Percentiles rank a stretch among this genome's conserved stretches.
Conservation (phyloP, 2,888 invertebrate species). For the Meloe dianella region DNA sequence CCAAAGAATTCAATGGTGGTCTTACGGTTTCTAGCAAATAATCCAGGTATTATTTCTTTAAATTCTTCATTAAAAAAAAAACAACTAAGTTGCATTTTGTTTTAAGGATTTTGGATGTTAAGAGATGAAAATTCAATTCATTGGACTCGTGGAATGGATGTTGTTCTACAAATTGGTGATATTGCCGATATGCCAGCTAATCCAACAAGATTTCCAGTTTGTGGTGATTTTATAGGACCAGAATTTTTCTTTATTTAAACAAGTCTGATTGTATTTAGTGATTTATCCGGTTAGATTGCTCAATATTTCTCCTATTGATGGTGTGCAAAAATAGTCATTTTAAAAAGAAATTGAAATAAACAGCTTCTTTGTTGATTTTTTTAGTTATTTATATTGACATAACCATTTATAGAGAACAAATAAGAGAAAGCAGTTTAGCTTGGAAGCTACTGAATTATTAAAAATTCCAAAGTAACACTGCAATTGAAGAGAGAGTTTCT, state of each 20-base stretch:
- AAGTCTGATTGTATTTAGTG: constrained; percentile 15
- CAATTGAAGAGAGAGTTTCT: too few relatives aligned
- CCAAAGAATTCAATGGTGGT: constrained; percentile 74
- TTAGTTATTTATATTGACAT: too few relatives aligned
- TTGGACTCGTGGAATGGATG: constrained; percentile 77
- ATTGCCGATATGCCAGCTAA: constrained; percentile 68
- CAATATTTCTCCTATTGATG: not conserved
- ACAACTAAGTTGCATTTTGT: constrained; percentile 24
- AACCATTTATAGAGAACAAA: too few relatives aligned
- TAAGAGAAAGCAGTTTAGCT: too few relatives aligned
- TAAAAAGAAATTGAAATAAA: too few relatives aligned
- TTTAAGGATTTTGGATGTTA: constrained; percentile 78
- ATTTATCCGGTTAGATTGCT: not conserved
- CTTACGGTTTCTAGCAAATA: constrained; percentile 75
- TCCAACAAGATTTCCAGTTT: constrained; percentile 77
- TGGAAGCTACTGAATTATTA: too few relatives aligned
- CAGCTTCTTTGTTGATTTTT: too few relatives aligned
- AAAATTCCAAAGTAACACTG: too few relatives aligned
- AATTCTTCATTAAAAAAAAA: not conserved
- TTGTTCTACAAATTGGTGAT: constrained; percentile 76
- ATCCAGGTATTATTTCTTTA: constrained; percentile 67
- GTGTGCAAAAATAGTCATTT: not conserved
- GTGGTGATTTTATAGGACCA: constrained; percentile 78
- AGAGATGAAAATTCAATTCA: constrained; percentile 77
- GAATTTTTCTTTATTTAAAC: constrained; percentile 72